These are phyloP conservation scores for Hylaea fasciaria DNA, from an alignment of 2,888 invertebrate genomes.

Conservation along the genomic window DNA sequence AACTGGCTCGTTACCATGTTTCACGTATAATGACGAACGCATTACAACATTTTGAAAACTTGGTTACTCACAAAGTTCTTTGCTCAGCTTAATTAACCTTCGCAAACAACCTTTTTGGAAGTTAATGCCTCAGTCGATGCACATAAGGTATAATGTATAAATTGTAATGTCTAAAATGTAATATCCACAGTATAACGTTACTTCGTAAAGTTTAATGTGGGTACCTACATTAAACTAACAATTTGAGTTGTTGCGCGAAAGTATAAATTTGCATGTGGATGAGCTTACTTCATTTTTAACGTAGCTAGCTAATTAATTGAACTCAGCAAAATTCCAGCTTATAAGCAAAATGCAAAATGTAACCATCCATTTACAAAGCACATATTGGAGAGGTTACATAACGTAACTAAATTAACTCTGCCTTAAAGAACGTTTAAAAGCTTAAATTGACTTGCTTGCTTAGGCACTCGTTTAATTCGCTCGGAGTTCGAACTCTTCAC, in stretches of 20 bases:
- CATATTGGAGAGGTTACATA: background rate
- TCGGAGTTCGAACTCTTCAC: conserved; percentile 53
- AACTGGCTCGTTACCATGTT: conserved; percentile 1
- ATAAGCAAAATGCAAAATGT: conserved; percentile 3
- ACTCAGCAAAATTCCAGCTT: conserved; percentile 6
- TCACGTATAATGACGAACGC: conserved; percentile 13
- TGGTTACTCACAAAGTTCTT: conserved; percentile 57
- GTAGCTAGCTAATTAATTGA: conserved; percentile 9
- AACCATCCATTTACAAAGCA: background rate
- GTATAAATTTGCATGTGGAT: conserved; percentile 19
- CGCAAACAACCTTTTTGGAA: conserved; percentile 57
- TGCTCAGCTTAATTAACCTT: conserved; percentile 62
- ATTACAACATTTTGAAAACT: conserved; percentile 53
- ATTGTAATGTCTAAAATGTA: background rate
- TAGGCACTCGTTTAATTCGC: conserved; percentile 20
- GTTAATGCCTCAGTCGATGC: conserved; percentile 26
- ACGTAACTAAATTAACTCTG: conserved; percentile 2
- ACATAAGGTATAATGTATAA: conserved; percentile 9
- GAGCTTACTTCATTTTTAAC: conserved; percentile 19
- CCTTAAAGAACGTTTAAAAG: conserved; percentile 11
- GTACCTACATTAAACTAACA: no score
- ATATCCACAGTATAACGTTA: background rate
- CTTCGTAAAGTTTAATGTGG: background rate
- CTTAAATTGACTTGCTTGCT: conserved; percentile 9
- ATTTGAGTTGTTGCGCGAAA: conserved; percentile 15